Conservation (phyloP, 2,797 vertebrate genomes). For the Monodelphis domestica region DNA sequence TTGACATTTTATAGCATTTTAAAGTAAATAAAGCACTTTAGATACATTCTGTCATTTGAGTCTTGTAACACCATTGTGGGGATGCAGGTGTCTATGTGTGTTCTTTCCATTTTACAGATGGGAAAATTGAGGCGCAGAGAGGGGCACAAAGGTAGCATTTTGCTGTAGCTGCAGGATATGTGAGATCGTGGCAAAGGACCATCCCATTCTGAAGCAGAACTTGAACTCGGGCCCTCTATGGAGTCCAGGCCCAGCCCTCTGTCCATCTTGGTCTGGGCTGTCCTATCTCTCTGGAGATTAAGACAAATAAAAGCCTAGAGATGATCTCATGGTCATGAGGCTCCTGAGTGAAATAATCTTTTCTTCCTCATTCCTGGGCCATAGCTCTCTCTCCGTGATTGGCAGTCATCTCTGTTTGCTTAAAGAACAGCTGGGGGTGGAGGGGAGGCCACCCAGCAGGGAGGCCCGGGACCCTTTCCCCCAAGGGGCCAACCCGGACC, state of each 20-base stretch:
- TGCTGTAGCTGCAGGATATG: neutral
- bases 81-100: no score
- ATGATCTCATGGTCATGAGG: slow-evolving; percentile 68
- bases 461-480: neutral
- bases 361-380: neutral
- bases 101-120: neutral
- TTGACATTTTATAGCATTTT: neutral
- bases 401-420: accelerated
- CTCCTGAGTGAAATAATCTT: slow-evolving; percentile 23
- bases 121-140: neutral
- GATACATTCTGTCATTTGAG: neutral
- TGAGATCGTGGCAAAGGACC: neutral
- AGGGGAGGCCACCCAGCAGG: neutral
- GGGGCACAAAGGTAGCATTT: neutral
- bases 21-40: neutral
- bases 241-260: neutral
- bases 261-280: neutral
- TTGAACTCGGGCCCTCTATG: neutral
- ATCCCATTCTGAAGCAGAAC: neutral
- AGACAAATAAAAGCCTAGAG: neutral
- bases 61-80: neutral
- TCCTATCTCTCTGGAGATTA: neutral
- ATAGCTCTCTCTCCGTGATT: neutral
- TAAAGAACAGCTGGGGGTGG: neutral
- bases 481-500: neutral